A percentile compares a stretch with the other conserved stretches of the same genome.
Evolutionary conservation across 2,113 vertebrate species (phyloP).

Genomic region (Thermophis baileyi): DNA sequence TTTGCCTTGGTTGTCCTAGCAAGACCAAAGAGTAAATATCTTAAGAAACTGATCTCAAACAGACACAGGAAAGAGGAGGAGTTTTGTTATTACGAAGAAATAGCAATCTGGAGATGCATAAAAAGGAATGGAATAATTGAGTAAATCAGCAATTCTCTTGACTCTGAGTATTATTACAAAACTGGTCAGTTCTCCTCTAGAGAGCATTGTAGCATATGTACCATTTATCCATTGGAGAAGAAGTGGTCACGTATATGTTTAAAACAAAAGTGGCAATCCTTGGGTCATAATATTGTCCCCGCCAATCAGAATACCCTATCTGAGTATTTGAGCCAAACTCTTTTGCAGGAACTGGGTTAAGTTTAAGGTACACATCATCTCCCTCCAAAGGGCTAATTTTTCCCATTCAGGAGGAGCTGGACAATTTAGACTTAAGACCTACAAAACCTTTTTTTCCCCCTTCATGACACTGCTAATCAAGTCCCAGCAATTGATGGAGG

Average conservation of each 20-base stretch:
- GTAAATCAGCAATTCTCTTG: neutral
- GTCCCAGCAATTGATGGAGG: neutral
- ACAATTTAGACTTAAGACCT: neutral
- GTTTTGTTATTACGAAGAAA: neutral
- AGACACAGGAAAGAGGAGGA: neutral
- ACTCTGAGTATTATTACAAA: neutral
- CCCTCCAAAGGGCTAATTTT: neutral
- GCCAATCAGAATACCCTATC: neutral
- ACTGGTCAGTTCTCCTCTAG: neutral
- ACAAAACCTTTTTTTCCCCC: neutral
- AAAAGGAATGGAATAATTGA: neutral
- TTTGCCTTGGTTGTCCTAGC: neutral
- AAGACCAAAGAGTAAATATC: neutral
- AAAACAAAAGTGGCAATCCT: neutral
- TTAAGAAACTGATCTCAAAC: neutral
- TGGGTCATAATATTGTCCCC: neutral
- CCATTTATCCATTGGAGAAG: neutral
- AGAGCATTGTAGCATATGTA: neutral
- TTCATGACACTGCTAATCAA: neutral
- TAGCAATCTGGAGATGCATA: neutral
- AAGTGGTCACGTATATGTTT: neutral
- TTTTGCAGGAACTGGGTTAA: neutral
- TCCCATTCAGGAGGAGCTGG: neutral
- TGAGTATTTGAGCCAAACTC: neutral
- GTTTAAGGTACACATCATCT: neutral